phyloP scores from a whole-genome alignment of 2,797 vertebrate genomes.

The Thalassophryne amazonica region DNA sequence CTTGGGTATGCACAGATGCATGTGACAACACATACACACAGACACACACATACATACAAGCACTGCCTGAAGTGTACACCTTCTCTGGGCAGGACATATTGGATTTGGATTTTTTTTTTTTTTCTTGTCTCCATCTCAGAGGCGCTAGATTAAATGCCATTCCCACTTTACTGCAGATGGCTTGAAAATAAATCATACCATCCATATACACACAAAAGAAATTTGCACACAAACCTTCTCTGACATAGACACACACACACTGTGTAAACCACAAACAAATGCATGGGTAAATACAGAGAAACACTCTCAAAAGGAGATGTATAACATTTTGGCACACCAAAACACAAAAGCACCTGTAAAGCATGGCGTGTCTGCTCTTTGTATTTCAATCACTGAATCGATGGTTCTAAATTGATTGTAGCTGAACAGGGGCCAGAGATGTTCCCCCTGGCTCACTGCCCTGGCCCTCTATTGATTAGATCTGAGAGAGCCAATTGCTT shows the following conservation, averaged over 20 bases:
- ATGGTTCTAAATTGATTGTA: constrained; percentile 79
- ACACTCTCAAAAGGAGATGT: constrained; percentile 54
- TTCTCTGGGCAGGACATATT: constrained; percentile 65
- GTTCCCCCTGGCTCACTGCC: constrained; percentile 71
- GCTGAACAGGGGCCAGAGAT: constrained; percentile 73
- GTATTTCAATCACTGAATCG: constrained; percentile 81
- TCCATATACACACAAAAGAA: constrained; percentile 33
- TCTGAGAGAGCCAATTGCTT: constrained; percentile 79
- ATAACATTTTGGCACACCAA: constrained; percentile 65
- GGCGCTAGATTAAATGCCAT: constrained; percentile 78
- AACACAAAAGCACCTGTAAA: constrained; percentile 66
- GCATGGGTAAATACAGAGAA: constrained; percentile 36
- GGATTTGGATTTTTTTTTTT: constrained; percentile 58
- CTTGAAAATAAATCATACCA: constrained; percentile 69
- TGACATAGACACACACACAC: background rate
- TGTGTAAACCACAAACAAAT: background rate
- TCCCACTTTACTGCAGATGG: constrained; percentile 72
- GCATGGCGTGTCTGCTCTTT: constrained; percentile 65
- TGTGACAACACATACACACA: constrained; percentile 17
- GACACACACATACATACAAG: background rate
- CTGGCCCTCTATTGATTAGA: constrained; percentile 75
- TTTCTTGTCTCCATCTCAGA: constrained; percentile 51
- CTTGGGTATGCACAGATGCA: background rate
- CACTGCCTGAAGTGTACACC: constrained; percentile 30
- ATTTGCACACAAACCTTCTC: constrained; percentile 7